Conservation (phyloP, 2,113 vertebrate genomes). For the Capricornis sumatraensis region DNA sequence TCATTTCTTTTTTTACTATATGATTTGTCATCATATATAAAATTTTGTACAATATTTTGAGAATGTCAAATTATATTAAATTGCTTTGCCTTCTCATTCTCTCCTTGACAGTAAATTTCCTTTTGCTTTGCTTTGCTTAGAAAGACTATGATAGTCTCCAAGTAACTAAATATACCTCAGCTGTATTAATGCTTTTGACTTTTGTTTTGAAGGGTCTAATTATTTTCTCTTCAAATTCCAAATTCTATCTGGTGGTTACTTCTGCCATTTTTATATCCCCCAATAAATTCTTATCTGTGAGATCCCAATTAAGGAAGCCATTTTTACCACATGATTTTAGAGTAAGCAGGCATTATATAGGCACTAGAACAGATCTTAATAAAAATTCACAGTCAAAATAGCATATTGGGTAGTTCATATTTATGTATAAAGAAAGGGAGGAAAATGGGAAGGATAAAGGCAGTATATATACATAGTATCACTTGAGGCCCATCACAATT, state of each 20-base stretch:
- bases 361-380: not conserved
- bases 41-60: not conserved
- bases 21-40: not conserved
- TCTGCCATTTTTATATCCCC: not conserved
- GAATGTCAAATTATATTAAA: not conserved
- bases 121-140: not conserved
- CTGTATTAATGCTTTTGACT: not conserved
- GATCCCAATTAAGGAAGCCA: not conserved
- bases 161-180: not conserved
- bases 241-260: not conserved
- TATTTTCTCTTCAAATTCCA: not conserved
- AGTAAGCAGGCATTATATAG: not conserved
- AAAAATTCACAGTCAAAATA: not conserved
- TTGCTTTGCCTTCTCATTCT: not conserved
- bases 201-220: not conserved
- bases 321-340: not conserved
- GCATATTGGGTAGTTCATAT: not conserved
- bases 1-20: not conserved
- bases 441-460: not conserved
- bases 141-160: not conserved
- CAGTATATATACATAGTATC: not conserved
- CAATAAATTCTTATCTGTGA: not conserved
- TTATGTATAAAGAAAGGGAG: not conserved
- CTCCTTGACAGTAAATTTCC: not conserved
- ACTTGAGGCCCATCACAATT: not conserved